phyloP scores from a whole-genome alignment of 2,797 vertebrate species.

The Steatocranus sp. region DNA sequence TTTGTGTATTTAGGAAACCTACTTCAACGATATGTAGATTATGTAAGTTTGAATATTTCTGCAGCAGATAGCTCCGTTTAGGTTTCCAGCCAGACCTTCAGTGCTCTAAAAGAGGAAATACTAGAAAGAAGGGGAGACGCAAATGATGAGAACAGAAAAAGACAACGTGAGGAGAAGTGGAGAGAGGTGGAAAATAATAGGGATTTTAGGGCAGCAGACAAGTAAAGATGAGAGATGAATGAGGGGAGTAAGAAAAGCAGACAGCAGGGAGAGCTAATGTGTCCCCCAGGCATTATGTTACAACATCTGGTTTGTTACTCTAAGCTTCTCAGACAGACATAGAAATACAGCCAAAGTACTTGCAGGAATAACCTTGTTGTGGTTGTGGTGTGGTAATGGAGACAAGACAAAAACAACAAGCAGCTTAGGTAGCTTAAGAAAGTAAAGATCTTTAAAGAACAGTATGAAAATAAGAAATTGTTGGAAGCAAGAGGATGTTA shows the following conservation, averaged over 20 bases:
- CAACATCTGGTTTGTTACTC: conserved; percentile 51
- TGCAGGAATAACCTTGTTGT: neutral
- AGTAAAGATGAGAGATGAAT: conserved; percentile 1
- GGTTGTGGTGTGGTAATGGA: neutral
- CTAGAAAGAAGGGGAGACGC: conserved; percentile 2
- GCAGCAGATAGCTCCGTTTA: neutral
- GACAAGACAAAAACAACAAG: neutral
- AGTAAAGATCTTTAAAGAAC: neutral
- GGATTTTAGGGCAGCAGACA: neutral
- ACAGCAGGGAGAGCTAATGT: conserved; percentile 23
- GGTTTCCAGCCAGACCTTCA: neutral
- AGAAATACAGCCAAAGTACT: neutral
- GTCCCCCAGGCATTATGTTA: conserved; percentile 24
- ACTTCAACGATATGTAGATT: neutral
- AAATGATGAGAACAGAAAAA: neutral
- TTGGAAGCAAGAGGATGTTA: neutral
- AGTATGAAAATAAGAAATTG: neutral
- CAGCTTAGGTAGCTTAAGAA: neutral
- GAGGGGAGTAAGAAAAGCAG: neutral
- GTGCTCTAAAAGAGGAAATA: neutral
- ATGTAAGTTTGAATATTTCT: neutral
- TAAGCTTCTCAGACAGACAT: conserved; percentile 3
- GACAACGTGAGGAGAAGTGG: neutral
- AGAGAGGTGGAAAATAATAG: conserved; percentile 16
- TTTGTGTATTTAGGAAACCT: neutral